Conservation (phyloP, 2,797 vertebrate genomes). For the Sternotherus odoratus region DNA sequence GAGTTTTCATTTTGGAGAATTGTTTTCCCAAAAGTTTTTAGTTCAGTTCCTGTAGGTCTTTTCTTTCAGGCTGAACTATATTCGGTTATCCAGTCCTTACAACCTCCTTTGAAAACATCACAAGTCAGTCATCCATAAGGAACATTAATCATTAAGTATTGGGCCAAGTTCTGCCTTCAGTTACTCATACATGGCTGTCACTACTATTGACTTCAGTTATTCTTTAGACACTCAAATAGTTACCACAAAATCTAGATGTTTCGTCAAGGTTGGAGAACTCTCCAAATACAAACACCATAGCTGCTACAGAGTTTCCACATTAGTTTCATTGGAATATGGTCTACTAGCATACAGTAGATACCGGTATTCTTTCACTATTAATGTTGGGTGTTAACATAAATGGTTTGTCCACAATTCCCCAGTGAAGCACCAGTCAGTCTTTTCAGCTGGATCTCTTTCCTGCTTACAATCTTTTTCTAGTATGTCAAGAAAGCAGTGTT, state of each 20-base stretch:
- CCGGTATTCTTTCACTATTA: fast-evolving
- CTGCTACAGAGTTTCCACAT: background rate
- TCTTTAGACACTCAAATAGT: background rate
- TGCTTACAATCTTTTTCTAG: background rate
- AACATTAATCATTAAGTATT: background rate
- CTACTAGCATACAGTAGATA: fast-evolving
- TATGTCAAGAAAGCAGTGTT: background rate
- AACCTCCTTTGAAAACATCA: background rate
- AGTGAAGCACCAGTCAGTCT: fast-evolving
- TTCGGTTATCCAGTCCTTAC: background rate
- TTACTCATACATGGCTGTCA: background rate
- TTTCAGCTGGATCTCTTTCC: background rate
- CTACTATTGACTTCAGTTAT: background rate
- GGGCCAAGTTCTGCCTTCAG: background rate
- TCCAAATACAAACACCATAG: background rate
- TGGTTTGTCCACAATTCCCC: background rate
- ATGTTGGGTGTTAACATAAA: fast-evolving
- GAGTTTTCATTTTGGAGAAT: background rate
- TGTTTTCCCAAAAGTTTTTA: conserved; percentile 16
- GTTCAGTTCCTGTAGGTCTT: background rate
- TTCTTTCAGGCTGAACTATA: background rate
- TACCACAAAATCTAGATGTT: background rate
- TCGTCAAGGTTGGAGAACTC: background rate
- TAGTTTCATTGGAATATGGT: background rate
- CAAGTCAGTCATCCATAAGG: background rate